phyloP scores from a whole-genome alignment of 2,888 invertebrate species.

The Ennomos fuscantarius region DNA sequence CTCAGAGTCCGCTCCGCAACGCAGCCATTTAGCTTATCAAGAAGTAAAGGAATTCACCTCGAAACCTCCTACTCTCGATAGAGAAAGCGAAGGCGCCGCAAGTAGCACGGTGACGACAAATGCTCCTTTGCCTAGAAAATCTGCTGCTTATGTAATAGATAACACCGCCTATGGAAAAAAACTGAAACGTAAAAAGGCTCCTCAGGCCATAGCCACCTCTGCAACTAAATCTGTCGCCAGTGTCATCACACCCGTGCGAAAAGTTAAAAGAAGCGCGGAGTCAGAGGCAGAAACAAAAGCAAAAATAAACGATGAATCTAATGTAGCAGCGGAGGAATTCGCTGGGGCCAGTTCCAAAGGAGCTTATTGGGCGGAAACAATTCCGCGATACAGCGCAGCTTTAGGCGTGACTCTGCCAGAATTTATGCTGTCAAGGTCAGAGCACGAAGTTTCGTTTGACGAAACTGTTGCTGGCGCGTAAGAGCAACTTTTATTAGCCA shows the following conservation, averaged over 20 bases:
- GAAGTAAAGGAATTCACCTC: conserved; percentile 87
- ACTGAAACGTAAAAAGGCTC: conserved; percentile 73
- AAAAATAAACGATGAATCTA: conserved; percentile 64
- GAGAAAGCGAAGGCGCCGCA: conserved; percentile 68
- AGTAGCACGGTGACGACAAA: conserved; percentile 72
- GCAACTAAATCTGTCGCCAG: conserved; percentile 56
- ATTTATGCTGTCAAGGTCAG: conserved; percentile 88
- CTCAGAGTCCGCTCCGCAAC: conserved; percentile 87
- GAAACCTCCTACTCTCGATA: conserved; percentile 69
- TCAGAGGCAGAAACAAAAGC: conserved; percentile 63
- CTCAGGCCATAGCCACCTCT: conserved; percentile 53
- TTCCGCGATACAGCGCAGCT: conserved; percentile 86
- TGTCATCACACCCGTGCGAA: conserved; percentile 48
- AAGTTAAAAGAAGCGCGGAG: conserved; percentile 69
- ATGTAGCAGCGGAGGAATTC: conserved; percentile 80
- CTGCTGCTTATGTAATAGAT: conserved; percentile 73
- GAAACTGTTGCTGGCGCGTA: conserved; percentile 79
- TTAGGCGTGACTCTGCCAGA: conserved; percentile 87
- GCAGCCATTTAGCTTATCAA: conserved; percentile 87
- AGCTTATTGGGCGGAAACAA: conserved; percentile 88
- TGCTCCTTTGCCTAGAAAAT: conserved; percentile 60
- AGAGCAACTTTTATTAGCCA: conserved; percentile 65
- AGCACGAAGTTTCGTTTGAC: conserved; percentile 88
- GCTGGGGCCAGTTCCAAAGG: conserved; percentile 84
- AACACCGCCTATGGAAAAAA: conserved; percentile 70